phyloP scores from a whole-genome alignment of 2,113 vertebrate genomes.

The Cyrtonyx montezumae region DNA sequence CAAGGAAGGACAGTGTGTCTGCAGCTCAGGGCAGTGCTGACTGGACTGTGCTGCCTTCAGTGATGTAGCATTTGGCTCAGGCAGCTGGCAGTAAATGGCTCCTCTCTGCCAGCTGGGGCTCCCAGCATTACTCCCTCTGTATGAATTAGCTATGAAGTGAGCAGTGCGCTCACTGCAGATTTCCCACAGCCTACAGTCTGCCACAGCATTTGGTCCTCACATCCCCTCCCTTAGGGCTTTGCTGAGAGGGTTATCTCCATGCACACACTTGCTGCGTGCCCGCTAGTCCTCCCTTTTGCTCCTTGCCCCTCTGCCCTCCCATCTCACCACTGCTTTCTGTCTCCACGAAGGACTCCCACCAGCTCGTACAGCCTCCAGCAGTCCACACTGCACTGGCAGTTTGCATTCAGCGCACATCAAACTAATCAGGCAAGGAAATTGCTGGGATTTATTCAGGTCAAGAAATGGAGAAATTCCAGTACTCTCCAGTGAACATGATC shows the following conservation, averaged over 20 bases:
- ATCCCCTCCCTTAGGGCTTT: background rate
- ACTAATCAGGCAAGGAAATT: background rate
- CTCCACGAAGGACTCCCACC: background rate
- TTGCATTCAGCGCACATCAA: background rate
- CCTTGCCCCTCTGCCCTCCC: background rate
- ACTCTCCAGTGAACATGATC: background rate
- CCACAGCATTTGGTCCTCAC: accelerated
- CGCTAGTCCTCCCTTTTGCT: background rate
- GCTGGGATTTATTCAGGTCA: background rate
- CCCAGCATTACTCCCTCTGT: accelerated
- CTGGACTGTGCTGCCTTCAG: accelerated
- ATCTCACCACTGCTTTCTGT: background rate
- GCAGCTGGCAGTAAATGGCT: background rate
- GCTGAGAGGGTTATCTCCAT: background rate
- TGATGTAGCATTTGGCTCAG: accelerated
- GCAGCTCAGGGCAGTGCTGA: background rate
- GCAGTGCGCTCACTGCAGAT: background rate
- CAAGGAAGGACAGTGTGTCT: background rate
- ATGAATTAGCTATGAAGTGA: background rate
- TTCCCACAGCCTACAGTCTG: background rate
- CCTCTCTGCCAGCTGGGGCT: background rate
- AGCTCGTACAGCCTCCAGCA: background rate
- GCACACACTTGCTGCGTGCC: background rate
- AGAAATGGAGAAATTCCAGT: background rate
- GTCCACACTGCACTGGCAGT: accelerated